Evolutionary conservation across 2,797 vertebrate genomes (phyloP).

Genomic region (Pantherophis vulpinus): DNA sequence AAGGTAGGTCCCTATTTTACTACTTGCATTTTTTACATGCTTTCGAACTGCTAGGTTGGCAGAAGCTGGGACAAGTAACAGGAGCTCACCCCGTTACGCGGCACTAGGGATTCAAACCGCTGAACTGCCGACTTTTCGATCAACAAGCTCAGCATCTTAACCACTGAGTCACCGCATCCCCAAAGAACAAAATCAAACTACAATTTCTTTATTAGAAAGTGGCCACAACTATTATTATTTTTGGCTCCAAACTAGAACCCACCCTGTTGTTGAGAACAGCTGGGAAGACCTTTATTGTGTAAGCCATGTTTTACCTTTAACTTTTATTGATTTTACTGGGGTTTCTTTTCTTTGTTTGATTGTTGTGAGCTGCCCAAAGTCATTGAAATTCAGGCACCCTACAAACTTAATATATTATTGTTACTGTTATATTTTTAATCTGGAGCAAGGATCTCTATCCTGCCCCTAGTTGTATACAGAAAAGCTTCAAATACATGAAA

Average conservation of each 20-base stretch:
- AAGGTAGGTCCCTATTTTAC: too few species aligned
- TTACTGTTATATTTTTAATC: not conserved
- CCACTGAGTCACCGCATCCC: too few species aligned
- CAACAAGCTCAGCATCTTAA: too few species aligned
- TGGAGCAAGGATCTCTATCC: not conserved
- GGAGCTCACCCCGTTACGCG: too few species aligned
- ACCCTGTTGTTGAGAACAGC: not conserved
- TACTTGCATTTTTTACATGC: too few species aligned
- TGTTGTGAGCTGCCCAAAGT: not conserved
- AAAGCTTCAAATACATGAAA: not conserved
- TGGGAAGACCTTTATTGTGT: not conserved
- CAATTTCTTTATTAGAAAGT: not conserved
- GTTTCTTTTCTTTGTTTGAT: not conserved
- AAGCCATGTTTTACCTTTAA: not conserved
- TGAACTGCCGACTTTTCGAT: too few species aligned
- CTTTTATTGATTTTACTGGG: not conserved
- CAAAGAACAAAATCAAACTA: not conserved
- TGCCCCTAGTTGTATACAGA: not conserved
- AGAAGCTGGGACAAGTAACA: too few species aligned
- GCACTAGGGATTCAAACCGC: too few species aligned
- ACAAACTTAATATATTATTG: not conserved
- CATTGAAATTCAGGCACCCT: not conserved
- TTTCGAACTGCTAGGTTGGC: too few species aligned
- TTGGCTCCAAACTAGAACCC: not conserved
- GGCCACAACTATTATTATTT: not conserved